Base-by-base conservation (phyloP, 1,140 invertebrate genomes). In the Panagrolaimus sp. region DNA sequence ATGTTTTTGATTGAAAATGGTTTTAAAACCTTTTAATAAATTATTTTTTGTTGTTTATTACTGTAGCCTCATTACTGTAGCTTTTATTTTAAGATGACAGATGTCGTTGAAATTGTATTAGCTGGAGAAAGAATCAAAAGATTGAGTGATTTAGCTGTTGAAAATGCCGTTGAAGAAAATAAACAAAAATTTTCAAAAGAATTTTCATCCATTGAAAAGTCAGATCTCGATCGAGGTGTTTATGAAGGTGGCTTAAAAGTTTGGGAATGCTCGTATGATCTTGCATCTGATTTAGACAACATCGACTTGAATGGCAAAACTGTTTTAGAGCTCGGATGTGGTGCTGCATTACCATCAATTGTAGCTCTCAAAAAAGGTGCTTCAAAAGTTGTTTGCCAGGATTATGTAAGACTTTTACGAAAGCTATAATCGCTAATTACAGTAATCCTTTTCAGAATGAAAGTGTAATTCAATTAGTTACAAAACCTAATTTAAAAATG, bases 261-360 rank as follows among this genome's bases (percentile, higher is more conserved):
- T 58, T 74, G 73, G 73, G 73, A 74, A 52, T 73, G 73, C 44
- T n/a, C 72, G 5, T 24, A 74, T 4, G 73, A 74, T 66, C 45
- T 74, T 15, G n/a, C 38, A 47, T 62, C 69, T 46, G 67, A 64
- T 28, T 38, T 74, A 14, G 43, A 47, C 28, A 26, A 38, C 10
- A 52, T 67, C 21, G 45, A 75, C 21, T 15, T 63, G 28, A 38
- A 17, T 38, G 73, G 73, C 3, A 68, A 65, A n/a, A 52, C 46
- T 17, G 32, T 48, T 55, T 26, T 65, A 5, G 26, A 74, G 66
- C 67, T 74, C 14, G 73, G 71, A 28, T 74, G 71, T 74, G 73
- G 71, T 17, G 73, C 72, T 17, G 73, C 46, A n/a, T 43, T 74
- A 17, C 73, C 73, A 14, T 58, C 65, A 1, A 74, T 74, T 47